A percentile compares a stretch with the other conserved stretches of the same genome.
Conservation (phyloP, 1,140 invertebrate species). For the Bombus superbus region DNA sequence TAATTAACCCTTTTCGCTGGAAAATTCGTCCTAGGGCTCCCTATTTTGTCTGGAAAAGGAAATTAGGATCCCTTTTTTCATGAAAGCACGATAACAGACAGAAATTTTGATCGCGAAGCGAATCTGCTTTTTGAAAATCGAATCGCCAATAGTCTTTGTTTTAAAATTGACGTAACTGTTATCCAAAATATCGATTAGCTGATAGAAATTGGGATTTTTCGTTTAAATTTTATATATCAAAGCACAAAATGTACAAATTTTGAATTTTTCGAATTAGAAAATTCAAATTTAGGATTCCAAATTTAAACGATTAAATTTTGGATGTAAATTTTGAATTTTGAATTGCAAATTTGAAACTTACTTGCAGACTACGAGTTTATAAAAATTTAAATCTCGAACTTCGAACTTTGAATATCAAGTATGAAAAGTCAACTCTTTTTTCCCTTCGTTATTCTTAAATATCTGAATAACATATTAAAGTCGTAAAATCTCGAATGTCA, state of each 20-base stretch:
- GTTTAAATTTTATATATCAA: neutral
- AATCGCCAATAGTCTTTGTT: neutral
- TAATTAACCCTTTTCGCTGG: constrained; percentile 8
- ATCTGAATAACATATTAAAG: no score
- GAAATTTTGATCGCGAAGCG: neutral
- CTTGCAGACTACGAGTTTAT: no score
- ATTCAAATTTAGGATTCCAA: neutral
- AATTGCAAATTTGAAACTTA: neutral
- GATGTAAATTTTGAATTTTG: neutral
- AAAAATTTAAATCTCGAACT: no score
- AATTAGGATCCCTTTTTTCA: neutral
- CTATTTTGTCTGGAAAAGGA: neutral
- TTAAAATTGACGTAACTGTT: neutral
- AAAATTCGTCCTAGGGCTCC: neutral
- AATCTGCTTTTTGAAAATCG: neutral
- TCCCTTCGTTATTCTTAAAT: no score
- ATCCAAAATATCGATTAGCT: neutral
- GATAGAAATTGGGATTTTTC: neutral
- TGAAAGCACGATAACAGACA: neutral
- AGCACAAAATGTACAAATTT: neutral
- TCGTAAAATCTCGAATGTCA: neutral
- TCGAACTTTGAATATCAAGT: neutral
- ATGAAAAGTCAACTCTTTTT: no score
- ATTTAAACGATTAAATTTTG: neutral
- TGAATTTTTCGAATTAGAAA: neutral